These are phyloP conservation scores for Anas bernieri DNA, from an alignment of 2,797 vertebrate genomes.

Conservation along the genomic window DNA sequence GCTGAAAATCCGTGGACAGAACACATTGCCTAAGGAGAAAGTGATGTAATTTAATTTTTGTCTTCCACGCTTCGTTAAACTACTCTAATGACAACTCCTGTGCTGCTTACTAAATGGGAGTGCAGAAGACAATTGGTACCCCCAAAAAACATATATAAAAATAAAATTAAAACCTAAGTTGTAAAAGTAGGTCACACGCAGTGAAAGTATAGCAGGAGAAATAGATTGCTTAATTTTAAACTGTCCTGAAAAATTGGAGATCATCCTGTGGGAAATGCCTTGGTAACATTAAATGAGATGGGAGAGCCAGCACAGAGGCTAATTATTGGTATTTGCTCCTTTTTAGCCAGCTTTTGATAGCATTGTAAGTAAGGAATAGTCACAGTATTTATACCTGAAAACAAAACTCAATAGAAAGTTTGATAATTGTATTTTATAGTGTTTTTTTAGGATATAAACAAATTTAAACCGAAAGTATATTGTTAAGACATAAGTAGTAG, in stretches of 20 bases:
- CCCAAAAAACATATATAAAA: not conserved
- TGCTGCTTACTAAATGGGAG: not conserved
- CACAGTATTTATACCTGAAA: not conserved
- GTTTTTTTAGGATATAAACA: not conserved
- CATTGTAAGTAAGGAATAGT: not conserved
- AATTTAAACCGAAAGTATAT: not conserved
- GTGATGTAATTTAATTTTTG: not conserved
- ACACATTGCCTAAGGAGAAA: not conserved
- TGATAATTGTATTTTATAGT: not conserved
- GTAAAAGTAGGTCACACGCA: conserved; percentile 45
- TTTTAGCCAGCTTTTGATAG: not conserved
- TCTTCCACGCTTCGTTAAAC: not conserved
- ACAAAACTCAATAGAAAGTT: not conserved
- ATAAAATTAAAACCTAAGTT: not conserved
- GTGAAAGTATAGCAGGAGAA: conserved; percentile 14
- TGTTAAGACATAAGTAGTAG: not conserved
- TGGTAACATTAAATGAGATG: not conserved
- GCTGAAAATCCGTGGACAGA: not conserved
- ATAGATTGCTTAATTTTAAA: conserved; percentile 56
- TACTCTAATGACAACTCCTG: not conserved
- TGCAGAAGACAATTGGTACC: not conserved
- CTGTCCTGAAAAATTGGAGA: conserved; percentile 41
- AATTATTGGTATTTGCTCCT: not conserved
- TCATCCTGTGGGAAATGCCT: conserved; percentile 51
- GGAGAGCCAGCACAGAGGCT: not conserved